Evolutionary conservation across 53 echinoderm and acorn worm species (phyloP).

Genomic region (Apostichopus leukothele): DNA sequence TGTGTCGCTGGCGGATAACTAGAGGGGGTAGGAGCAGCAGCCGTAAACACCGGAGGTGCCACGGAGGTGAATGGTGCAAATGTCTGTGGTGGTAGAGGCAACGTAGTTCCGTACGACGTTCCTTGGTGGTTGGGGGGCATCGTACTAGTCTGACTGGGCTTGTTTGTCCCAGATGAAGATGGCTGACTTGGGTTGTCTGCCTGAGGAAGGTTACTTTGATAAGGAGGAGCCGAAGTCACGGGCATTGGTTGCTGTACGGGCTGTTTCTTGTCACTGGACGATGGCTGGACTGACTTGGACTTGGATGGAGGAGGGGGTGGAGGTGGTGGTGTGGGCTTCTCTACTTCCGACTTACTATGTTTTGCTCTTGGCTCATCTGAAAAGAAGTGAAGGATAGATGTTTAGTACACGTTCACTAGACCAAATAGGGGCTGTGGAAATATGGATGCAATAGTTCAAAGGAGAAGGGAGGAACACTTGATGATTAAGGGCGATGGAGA

Average conservation of each 20-base stretch:
- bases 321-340: constrained; percentile 56
- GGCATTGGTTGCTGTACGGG: constrained; percentile 43
- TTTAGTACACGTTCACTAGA: too few species aligned
- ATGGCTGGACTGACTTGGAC: constrained; percentile 44
- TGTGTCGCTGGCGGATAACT: constrained; percentile 22
- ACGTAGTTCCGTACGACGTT: neutral
- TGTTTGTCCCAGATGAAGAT: constrained; percentile 7
- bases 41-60: constrained; percentile 26
- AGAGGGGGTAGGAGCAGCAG: constrained; percentile 1
- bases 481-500: too few species aligned
- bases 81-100: constrained; percentile 5
- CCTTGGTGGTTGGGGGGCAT: constrained; percentile 25
- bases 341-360: constrained; percentile 49
- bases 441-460: too few species aligned
- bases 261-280: constrained; percentile 10
- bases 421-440: too few species aligned
- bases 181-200: constrained; percentile 10
- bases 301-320: constrained; percentile 55
- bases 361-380: constrained; percentile 51
- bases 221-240: constrained; percentile 20
- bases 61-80: constrained; percentile 24
- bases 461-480: too few species aligned
- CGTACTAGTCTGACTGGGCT: neutral
- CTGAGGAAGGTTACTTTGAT: constrained; percentile 16
- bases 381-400: neutral